Evolutionary conservation across 2,797 vertebrate genomes (phyloP).

Genomic region (Distichodus sexfasciatus): DNA sequence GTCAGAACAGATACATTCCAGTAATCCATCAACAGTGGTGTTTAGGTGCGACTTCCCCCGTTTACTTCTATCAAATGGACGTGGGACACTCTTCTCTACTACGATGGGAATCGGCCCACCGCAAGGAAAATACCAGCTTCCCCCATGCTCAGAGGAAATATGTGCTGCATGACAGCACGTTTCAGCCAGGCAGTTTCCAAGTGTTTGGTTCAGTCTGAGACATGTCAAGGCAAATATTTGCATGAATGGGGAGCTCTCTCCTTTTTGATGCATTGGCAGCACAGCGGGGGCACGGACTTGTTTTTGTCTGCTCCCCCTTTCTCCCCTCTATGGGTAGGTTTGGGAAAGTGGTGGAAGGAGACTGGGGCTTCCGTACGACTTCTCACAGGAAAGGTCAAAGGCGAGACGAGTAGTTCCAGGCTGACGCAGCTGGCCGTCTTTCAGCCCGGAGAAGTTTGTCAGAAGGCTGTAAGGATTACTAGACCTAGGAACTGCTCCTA

Average conservation of each 20-base stretch:
- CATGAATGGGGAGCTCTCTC: conserved; percentile 37
- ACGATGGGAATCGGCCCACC: conserved; percentile 55
- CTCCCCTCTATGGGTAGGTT: background rate
- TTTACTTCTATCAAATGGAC: conserved; percentile 54
- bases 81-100: conserved; percentile 45
- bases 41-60: conserved; percentile 39
- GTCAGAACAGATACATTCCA: conserved; percentile 60
- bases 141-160: conserved; percentile 60
- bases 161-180: conserved; percentile 67
- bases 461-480: background rate
- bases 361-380: conserved; percentile 7
- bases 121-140: conserved; percentile 67
- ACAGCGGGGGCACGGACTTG: background rate
- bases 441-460: conserved; percentile 2
- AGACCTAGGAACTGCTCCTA: background rate
- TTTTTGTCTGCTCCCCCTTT: background rate
- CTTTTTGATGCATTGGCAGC: conserved; percentile 37
- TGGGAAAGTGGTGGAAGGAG: conserved; percentile 1
- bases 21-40: conserved; percentile 55
- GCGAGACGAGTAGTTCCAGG: conserved; percentile 22
- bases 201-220: conserved; percentile 56
- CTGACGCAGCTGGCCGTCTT: conserved; percentile 30
- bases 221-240: conserved; percentile 66
- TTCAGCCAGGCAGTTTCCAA: conserved; percentile 65
- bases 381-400: conserved; percentile 13